Evolutionary conservation across 2,797 vertebrate genomes (phyloP), one percentile per base, ranked within the genome.

Genomic region (Sebastes itinus): DNA sequence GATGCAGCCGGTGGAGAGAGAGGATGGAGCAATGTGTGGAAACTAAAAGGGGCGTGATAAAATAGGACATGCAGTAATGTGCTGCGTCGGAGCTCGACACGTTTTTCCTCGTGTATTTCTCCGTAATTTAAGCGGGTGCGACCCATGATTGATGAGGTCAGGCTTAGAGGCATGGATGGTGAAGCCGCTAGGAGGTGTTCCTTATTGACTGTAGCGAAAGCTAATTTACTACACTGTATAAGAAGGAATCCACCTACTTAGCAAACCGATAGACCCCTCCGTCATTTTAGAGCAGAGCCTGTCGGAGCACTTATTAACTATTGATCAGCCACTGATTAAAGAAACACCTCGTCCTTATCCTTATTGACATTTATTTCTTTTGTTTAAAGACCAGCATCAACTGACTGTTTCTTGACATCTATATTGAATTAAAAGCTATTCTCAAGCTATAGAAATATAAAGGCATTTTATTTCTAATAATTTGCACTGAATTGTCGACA

Each of bases 271-370:
- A 78, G 20, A 72, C 42, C 68, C 23, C n/a, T 59, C 56, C 46
- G 60, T 84, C 66, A 77, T 70, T 80, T 78, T 68, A 16, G 64
- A 76, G 70, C 46, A 52, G 42, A 76, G 59, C 42, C 77, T 70
- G 68, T 84, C 70, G 80, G 63, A 83, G 68, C 72, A 64, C 77
- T 87, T 74, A 88, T 81, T 84, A 83, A 86, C 46, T 87, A 89
- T 85, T 82, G 87, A 90, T 86, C 70, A 49, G 35, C n/a, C 58
- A 20, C 42, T 55, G 63, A 67, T 66, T 54, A 52, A 58, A 61
- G 58, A 70, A 86, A 72, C 58, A 30, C 8, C 25, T 27, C 38
- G 42, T 70, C 71, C 65, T 63, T 49, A 82, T 70, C 71, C 62
- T 56, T 58, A 82, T 64, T 55, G 68, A 71, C 38, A 22, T 55